Conservation (phyloP, 1,140 invertebrate genomes). For the Panonychus citri region DNA sequence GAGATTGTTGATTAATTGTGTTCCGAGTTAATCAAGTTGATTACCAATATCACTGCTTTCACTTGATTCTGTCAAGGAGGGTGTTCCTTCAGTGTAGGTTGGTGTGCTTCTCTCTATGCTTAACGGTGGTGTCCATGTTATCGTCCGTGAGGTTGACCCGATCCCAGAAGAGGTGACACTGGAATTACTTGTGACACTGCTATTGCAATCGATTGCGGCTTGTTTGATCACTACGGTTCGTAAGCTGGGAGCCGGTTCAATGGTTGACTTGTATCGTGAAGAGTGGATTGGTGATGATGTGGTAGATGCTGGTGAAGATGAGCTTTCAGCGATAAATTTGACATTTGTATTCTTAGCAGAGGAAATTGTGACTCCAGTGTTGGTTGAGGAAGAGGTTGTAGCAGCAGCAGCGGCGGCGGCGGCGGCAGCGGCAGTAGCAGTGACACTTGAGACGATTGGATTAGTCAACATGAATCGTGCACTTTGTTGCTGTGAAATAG, state of each 20-base stretch:
- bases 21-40: no score
- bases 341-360: no score
- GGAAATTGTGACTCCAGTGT: no score
- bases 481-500: no score
- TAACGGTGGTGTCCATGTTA: slow-evolving; percentile 59
- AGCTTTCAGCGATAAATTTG: neutral
- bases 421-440: neutral
- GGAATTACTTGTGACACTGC: slow-evolving; percentile 8
- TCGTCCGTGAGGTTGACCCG: slow-evolving; percentile 30
- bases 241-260: slow-evolving; percentile 4
- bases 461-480: neutral
- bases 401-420: no score
- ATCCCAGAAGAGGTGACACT: slow-evolving; percentile 23
- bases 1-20: slow-evolving; percentile 20
- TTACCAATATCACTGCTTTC: slow-evolving; percentile 65
- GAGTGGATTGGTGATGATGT: neutral
- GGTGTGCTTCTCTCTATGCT: slow-evolving; percentile 73
- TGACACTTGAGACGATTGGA: neutral
- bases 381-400: no score
- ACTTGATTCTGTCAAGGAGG: slow-evolving; percentile 84
- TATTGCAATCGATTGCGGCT: slow-evolving; percentile 3
- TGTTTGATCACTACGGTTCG: slow-evolving; percentile 9
- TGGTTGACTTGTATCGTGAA: neutral
- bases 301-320: neutral
- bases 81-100: slow-evolving; percentile 91